Evolutionary conservation across 1,140 invertebrate genomes (phyloP).

Genomic region (Cotesia typhae): DNA sequence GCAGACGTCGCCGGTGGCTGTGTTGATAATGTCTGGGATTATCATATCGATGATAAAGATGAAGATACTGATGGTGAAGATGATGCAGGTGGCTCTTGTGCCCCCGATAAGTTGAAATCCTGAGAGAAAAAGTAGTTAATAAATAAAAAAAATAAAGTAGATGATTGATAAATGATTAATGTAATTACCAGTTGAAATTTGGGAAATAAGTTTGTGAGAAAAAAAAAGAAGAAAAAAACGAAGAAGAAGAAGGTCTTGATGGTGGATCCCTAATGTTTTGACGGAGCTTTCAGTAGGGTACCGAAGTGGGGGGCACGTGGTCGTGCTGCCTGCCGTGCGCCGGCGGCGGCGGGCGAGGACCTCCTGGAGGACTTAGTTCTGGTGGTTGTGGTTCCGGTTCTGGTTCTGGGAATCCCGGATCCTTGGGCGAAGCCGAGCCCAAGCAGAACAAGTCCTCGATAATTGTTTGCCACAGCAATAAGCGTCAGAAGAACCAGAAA

Average conservation of each 20-base stretch:
- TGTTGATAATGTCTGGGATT: neutral
- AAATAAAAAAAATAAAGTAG: neutral
- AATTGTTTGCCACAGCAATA: too few species aligned
- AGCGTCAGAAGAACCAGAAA: too few species aligned
- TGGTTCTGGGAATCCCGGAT: neutral
- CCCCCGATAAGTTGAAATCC: conserved; percentile 16
- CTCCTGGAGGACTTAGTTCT: conserved; percentile 41
- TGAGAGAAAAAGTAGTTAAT: neutral
- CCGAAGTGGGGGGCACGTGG: conserved; percentile 66
- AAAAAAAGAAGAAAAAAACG: too few species aligned
- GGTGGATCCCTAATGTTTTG: conserved; percentile 55
- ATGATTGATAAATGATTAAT: too few species aligned
- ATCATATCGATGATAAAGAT: too few species aligned
- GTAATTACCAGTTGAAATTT: too few species aligned
- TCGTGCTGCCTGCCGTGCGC: conserved; percentile 67
- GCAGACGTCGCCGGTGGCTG: neutral
- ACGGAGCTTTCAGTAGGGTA: conserved; percentile 61
- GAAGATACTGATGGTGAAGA: too few species aligned
- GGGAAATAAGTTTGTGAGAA: too few species aligned
- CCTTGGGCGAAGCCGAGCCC: neutral
- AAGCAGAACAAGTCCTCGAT: neutral
- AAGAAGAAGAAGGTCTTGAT: neutral
- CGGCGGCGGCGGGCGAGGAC: conserved; percentile 64
- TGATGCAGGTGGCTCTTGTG: conserved; percentile 11
- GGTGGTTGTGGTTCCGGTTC: conserved; percentile 8